These are phyloP conservation scores for Benthosema pterotum DNA, from an alignment of 2,797 vertebrate genomes.

Conservation along the genomic window DNA sequence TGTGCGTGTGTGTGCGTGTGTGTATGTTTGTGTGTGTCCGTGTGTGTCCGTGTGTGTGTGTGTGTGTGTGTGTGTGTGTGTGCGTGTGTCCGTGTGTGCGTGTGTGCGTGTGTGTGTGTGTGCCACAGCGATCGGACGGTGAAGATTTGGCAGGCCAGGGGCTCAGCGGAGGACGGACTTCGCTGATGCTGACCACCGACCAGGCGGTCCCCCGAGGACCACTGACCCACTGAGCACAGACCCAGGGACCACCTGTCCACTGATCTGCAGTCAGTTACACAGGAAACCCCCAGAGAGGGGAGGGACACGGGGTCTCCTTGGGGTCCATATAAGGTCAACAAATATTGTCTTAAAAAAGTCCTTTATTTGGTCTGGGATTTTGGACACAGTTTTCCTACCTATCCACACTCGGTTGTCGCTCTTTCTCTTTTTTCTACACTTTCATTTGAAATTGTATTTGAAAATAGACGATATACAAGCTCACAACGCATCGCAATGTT, in stretches of 20 bases:
- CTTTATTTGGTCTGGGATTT: no score
- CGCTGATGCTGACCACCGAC: conserved; percentile 49
- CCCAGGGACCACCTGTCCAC: neutral
- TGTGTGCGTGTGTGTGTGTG: conserved; percentile 19
- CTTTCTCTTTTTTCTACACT: no score
- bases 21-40: conserved; percentile 2
- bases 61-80: neutral
- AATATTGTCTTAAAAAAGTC: no score
- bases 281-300: neutral
- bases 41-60: neutral
- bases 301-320: neutral
- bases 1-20: no score
- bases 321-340: no score
- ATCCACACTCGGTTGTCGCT: no score
- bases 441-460: no score
- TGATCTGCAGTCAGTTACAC: conserved; percentile 15
- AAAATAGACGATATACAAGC: no score
- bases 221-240: conserved; percentile 33
- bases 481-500: no score
- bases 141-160: conserved; percentile 92
- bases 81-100: conserved; percentile 6
- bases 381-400: no score
- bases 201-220: conserved; percentile 30
- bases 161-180: conserved; percentile 81
- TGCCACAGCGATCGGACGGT: conserved; percentile 91